Percentiles rank a stretch among this genome's conserved stretches.
These are phyloP conservation scores for Hydroisotoma schaefferi DNA, from an alignment of 2,888 invertebrate species.

Conservation along the genomic window DNA sequence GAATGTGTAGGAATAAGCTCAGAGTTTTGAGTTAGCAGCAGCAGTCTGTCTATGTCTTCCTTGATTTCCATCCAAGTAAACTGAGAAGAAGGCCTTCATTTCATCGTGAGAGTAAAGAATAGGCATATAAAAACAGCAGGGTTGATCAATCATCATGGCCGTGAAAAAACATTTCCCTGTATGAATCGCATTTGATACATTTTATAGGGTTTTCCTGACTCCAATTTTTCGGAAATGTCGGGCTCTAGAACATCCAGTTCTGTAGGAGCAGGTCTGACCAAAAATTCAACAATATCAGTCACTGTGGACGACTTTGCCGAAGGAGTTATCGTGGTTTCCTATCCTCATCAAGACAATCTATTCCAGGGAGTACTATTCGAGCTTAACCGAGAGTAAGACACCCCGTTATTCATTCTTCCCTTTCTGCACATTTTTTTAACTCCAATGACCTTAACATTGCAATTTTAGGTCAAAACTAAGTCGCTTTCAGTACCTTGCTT, in stretches of 20 bases:
- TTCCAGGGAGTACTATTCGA: slow-evolving; percentile 48
- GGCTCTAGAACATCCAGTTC: slow-evolving; percentile 6
- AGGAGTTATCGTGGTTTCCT: slow-evolving; percentile 45
- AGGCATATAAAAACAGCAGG: slow-evolving; percentile 5
- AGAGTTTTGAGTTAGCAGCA: no score
- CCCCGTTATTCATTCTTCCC: neutral
- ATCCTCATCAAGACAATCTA: slow-evolving; percentile 39
- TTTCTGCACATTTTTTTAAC: no score
- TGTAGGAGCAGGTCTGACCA: slow-evolving; percentile 22
- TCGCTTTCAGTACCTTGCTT: no score
- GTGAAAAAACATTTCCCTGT: slow-evolving; percentile 12
- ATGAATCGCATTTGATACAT: slow-evolving; percentile 6
- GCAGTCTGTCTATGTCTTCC: no score
- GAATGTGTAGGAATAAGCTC: no score
- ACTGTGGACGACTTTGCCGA: slow-evolving; percentile 45
- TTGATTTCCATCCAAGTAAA: no score
- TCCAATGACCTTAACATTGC: no score
- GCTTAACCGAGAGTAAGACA: slow-evolving; percentile 47
- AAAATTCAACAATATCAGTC: slow-evolving; percentile 39
- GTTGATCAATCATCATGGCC: slow-evolving; percentile 24
- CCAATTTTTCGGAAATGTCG: slow-evolving; percentile 24
- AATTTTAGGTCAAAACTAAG: no score
- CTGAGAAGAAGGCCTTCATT: no score
- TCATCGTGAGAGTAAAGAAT: neutral
- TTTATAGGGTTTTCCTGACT: no score